These are phyloP conservation scores for Cyprinus carpio DNA, from an alignment of 2,113 vertebrate genomes.

Conservation along the genomic window DNA sequence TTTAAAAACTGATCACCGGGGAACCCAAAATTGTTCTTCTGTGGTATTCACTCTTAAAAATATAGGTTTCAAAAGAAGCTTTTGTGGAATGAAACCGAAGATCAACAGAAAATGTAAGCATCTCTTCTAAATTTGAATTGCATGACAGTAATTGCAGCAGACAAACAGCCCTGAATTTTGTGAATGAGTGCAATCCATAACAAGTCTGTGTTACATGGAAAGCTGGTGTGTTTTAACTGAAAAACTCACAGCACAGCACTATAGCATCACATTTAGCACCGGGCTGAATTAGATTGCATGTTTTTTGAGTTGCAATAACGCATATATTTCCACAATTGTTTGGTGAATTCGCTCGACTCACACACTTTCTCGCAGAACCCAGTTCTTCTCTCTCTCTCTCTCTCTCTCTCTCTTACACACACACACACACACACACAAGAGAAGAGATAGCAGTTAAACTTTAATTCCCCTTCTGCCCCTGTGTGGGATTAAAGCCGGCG, in stretches of 20 bases:
- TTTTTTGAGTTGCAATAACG: not conserved
- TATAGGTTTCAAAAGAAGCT: not conserved
- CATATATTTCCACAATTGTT: not conserved
- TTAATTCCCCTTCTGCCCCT: slow-evolving; percentile 15
- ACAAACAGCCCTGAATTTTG: not conserved
- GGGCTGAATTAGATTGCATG: not conserved
- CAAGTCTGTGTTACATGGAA: not conserved
- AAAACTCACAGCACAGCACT: not conserved
- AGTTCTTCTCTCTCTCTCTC: not conserved
- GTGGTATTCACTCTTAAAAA: not conserved
- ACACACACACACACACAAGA: slow-evolving; percentile 2
- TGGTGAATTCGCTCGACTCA: not conserved
- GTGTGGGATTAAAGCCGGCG: slow-evolving; percentile 38
- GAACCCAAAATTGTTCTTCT: not conserved
- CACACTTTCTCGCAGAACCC: not conserved
- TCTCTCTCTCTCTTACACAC: not conserved
- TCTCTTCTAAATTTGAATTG: not conserved
- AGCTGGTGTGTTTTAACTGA: not conserved
- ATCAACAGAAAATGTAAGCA: not conserved
- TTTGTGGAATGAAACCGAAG: not conserved
- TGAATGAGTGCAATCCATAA: not conserved
- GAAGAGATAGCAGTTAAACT: slow-evolving; percentile 31
- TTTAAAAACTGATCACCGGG: no score
- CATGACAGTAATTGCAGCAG: not conserved
- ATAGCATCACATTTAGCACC: not conserved